Evolutionary conservation across 2,888 invertebrate species (phyloP).

Genomic region (Cheiracanthium punctorium): DNA sequence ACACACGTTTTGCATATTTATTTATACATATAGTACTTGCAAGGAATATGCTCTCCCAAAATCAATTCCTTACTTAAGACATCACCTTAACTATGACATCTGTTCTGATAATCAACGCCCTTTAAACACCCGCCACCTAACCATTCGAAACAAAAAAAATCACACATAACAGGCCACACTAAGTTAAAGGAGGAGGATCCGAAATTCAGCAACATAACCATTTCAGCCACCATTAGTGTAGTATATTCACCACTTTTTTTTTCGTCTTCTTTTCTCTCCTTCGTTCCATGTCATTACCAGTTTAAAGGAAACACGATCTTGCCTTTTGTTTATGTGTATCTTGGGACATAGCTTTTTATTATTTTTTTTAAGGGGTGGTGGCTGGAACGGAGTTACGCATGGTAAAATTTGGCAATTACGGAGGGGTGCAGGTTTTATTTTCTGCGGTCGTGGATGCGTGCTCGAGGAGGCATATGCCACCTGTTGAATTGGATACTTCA

Average conservation of each 20-base stretch:
- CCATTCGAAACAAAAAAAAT: background rate
- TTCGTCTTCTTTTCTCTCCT: background rate
- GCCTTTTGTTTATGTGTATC: slow-evolving; percentile 59
- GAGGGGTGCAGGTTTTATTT: background rate
- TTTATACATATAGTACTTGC: too few species aligned
- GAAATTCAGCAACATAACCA: background rate
- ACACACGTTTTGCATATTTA: too few species aligned
- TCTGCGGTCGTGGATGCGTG: background rate
- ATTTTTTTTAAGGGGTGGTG: slow-evolving; percentile 17
- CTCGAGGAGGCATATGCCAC: background rate
- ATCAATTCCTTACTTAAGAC: background rate
- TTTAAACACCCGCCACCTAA: background rate
- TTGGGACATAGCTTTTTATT: slow-evolving; percentile 34
- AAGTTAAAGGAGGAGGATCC: background rate
- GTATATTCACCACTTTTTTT: background rate
- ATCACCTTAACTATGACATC: background rate
- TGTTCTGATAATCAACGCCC: background rate
- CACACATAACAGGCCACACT: background rate
- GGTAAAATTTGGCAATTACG: background rate
- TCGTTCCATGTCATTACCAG: slow-evolving; percentile 65
- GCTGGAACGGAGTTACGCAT: background rate
- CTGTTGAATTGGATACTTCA: background rate
- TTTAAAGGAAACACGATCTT: slow-evolving; percentile 65
- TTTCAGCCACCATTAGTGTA: background rate
- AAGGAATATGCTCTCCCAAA: too few species aligned